phyloP scores from a whole-genome alignment of 2,888 invertebrate genomes.

The Stegana nigrithorax region DNA sequence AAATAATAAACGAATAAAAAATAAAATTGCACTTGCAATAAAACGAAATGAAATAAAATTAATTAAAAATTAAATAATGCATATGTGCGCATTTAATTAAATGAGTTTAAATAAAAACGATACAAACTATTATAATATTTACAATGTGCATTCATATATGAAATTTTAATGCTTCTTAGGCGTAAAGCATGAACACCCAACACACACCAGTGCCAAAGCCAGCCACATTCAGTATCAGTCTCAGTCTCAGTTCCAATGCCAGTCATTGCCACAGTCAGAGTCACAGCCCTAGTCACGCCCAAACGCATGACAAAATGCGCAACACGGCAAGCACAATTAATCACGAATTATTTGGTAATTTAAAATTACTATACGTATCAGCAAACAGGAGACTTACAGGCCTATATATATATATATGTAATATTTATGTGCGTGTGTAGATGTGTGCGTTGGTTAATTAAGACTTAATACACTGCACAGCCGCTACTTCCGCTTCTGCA shows the following conservation, averaged over 20 bases:
- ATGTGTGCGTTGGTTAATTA: constrained; percentile 42
- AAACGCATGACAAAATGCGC: neutral
- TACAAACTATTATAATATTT: neutral
- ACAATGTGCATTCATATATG: neutral
- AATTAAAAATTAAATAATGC: constrained; percentile 6
- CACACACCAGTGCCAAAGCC: neutral
- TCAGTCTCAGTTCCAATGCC: too few relatives aligned
- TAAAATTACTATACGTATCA: constrained; percentile 49
- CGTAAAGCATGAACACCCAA: neutral
- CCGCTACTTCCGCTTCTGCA: constrained; percentile 20
- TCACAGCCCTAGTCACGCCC: too few relatives aligned
- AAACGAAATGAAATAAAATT: neutral
- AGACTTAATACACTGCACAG: constrained; percentile 49
- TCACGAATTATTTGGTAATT: constrained; percentile 59
- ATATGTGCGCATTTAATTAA: neutral
- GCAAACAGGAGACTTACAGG: too few relatives aligned
- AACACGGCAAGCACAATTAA: constrained; percentile 44
- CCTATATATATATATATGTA: constrained; percentile 8
- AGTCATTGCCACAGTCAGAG: too few relatives aligned
- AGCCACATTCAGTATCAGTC: too few relatives aligned
- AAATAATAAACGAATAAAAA: neutral
- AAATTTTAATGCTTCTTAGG: constrained; percentile 1
- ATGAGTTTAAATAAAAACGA: neutral
- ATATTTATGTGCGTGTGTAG: constrained; percentile 5
- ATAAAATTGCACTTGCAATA: neutral